These are phyloP conservation scores for Menura novaehollandiae DNA, from an alignment of 2,113 vertebrate genomes.

Conservation along the genomic window DNA sequence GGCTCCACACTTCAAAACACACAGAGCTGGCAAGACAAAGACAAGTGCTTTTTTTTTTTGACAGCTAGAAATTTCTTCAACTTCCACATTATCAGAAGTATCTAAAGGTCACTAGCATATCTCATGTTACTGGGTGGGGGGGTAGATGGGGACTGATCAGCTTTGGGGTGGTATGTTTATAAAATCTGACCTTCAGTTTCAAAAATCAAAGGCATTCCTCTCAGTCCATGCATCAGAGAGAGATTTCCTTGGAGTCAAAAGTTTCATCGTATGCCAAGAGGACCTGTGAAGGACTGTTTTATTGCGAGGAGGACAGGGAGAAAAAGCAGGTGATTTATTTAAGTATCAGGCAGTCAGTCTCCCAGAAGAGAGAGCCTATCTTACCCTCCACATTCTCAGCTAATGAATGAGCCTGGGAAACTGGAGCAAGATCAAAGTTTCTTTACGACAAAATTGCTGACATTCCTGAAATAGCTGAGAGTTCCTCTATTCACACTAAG, in stretches of 20 bases:
- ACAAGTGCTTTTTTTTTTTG: neutral
- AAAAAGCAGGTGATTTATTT: constrained; percentile 54
- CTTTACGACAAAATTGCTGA: constrained; percentile 67
- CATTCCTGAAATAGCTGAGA: constrained; percentile 74
- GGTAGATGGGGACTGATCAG: neutral
- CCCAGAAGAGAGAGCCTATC: constrained; percentile 5
- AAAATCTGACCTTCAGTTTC: constrained; percentile 36
- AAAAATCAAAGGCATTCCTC: constrained; percentile 64
- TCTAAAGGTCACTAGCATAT: constrained; percentile 18
- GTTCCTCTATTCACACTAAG: constrained; percentile 63
- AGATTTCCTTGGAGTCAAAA: constrained; percentile 43
- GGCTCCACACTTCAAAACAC: neutral
- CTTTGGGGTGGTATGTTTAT: constrained; percentile 55
- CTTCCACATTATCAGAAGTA: neutral
- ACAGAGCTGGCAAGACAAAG: neutral
- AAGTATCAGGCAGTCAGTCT: neutral
- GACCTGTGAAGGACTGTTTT: constrained; percentile 13
- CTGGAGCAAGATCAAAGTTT: constrained; percentile 65
- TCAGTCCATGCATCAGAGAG: neutral
- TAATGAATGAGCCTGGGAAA: constrained; percentile 68
- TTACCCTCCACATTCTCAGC: constrained; percentile 43
- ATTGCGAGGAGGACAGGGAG: constrained; percentile 18
- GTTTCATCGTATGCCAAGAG: neutral
- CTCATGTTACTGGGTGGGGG: neutral
- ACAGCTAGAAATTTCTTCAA: neutral